Conservation (phyloP, 2,113 vertebrate species). For the Ctenomys sociabilis region DNA sequence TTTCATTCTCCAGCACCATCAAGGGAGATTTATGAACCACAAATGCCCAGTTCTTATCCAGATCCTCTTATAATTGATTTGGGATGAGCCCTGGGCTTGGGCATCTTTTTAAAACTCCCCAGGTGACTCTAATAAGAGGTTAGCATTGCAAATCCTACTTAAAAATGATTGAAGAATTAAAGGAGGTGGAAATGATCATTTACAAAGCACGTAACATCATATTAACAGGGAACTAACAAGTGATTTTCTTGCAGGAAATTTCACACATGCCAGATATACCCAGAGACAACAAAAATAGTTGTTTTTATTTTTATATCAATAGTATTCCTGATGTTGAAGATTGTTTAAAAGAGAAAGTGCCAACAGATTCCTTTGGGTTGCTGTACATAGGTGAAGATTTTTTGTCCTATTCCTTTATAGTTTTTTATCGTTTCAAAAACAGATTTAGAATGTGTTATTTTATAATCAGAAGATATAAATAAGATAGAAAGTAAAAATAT, state of each 20-base stretch:
- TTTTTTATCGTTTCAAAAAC: constrained; percentile 37
- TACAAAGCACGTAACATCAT: background rate
- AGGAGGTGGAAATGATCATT: background rate
- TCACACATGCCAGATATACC: background rate
- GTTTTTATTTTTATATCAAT: constrained; percentile 41
- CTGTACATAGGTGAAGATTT: constrained; percentile 45
- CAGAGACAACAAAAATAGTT: constrained; percentile 3
- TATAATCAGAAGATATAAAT: constrained; percentile 56
- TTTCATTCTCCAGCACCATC: background rate
- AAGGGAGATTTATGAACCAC: background rate
- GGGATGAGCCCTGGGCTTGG: background rate
- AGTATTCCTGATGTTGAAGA: constrained; percentile 51
- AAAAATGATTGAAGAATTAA: background rate
- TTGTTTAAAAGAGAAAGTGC: constrained; percentile 54
- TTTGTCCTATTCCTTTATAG: constrained; percentile 10
- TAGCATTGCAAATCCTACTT: background rate
- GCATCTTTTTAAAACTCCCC: background rate
- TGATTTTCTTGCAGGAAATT: constrained; percentile 16
- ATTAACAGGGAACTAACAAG: background rate
- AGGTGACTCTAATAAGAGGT: background rate
- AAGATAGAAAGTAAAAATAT: constrained; percentile 44
- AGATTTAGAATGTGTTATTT: constrained; percentile 67
- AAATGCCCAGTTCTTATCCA: rapidly evolving
- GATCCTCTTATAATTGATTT: background rate
- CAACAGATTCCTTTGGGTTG: constrained; percentile 60